phyloP scores from a whole-genome alignment of 2,113 vertebrate species.

The Synchiropus splendidus region DNA sequence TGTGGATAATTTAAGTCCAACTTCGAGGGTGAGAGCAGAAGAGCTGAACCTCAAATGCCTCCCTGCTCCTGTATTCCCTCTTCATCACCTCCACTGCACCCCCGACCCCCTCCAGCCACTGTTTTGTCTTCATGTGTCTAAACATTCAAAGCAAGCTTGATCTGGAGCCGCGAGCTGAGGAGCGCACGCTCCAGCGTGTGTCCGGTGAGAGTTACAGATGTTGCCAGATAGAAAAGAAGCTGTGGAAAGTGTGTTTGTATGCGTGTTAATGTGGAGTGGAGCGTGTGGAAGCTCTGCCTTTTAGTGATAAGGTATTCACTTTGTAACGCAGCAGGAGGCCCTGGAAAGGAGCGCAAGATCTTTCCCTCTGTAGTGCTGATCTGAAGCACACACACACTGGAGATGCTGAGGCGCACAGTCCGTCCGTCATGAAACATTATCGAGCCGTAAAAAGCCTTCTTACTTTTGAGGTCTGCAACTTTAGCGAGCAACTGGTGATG shows the following conservation, averaged over 20 bases:
- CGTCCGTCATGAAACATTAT: no score
- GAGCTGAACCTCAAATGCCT: no score
- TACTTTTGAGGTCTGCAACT: no score
- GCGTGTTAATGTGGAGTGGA: conserved; percentile 25
- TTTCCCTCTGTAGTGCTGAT: conserved; percentile 36
- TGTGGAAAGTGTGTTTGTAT: conserved; percentile 12
- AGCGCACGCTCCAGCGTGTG: no score
- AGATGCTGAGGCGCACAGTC: no score
- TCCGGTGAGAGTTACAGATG: conserved; percentile 16
- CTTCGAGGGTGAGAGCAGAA: no score
- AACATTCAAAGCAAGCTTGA: conserved; percentile 42
- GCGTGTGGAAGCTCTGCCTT: conserved; percentile 47
- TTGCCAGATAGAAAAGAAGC: conserved; percentile 26
- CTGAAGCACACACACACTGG: conserved; percentile 14
- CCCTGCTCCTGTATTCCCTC: no score
- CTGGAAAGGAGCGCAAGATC: conserved; percentile 36
- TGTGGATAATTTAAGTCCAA: no score
- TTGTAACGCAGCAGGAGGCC: conserved; percentile 55
- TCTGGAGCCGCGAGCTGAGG: no score
- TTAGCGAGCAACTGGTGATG: no score
- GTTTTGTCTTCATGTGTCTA: conserved; percentile 38
- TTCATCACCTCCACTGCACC: no score
- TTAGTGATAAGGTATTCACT: conserved; percentile 64
- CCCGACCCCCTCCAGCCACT: conserved; percentile 9
- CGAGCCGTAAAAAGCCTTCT: no score